Base-by-base conservation (phyloP, 2,888 invertebrate genomes). In the Ethmia dodecea region DNA sequence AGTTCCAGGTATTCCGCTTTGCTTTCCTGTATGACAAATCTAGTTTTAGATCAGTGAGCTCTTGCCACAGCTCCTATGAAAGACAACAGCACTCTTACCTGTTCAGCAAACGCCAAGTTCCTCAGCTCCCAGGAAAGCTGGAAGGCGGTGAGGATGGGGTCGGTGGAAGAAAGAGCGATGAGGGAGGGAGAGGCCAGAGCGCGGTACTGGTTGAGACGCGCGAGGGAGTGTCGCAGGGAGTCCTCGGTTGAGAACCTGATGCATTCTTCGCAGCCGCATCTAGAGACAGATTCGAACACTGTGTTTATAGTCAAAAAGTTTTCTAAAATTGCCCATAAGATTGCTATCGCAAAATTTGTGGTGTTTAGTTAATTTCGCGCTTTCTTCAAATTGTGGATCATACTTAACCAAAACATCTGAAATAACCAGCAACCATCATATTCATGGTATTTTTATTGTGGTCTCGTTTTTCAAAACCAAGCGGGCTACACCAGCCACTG, bases 101-200 rank as follows among this genome's bases (percentile, higher is more conserved):
- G 80, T 62, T 83, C 99, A 33, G 97, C 92, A 56, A 94, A 92
- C 3, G 96, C 95, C 47, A 99, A 88, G 57, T 94, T 92, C 45
- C 95, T 88, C 14, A 99, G 84, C 60, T 99, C 98, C 96, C 97
- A 98, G 36, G 97, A 96, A 29, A 98, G 84, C 69, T 98, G 94
- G 68, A 98, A 98, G 10, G 98, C 95, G 0, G 97, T 97, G 47
- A 97, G 86, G 35, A 98, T 90, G 1, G 98, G 98, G 79, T 98
- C 98, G 38, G 91, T 92, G 5, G 96, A 96, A 18, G 96, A 97
- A 20, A 98, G 83, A 0, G 97, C 96, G 47, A 98, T 98, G 31
- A 98, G 89, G 0, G 97, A 97, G 0, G 98, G 97, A 60, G 96
- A 96, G 0, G 97, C 93, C 34, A 98, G 78, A 0, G 98, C 98